A percentile compares a stretch with the other conserved stretches of the same genome.
Evolutionary conservation across 53 echinoderm and acorn worm species (phyloP).

Genomic region (Patiria pectinifera): DNA sequence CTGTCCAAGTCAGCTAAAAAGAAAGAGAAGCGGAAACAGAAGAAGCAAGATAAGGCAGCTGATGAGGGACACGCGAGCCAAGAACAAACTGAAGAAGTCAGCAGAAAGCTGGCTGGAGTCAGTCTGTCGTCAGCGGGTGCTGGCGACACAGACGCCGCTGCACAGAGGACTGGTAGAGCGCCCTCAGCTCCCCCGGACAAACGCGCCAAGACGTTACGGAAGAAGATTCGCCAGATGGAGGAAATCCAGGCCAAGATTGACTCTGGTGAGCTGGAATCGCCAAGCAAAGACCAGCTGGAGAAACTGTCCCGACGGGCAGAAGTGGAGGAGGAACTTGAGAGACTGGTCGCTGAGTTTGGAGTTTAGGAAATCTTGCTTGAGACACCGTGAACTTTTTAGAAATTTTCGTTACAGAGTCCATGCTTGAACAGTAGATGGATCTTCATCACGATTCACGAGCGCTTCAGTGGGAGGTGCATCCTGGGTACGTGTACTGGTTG

Average conservation of each 20-base stretch:
- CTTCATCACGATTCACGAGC: too few species aligned
- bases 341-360: constrained; percentile 58
- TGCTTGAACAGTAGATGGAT: too few species aligned
- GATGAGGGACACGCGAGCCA: neutral
- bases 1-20: constrained; percentile 96
- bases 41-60: constrained; percentile 73
- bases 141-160: constrained; percentile 2
- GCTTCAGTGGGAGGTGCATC: too few species aligned
- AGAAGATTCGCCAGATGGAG: constrained; percentile 94
- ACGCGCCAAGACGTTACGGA: constrained; percentile 85
- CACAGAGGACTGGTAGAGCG: neutral
- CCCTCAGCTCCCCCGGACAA: constrained; percentile 70
- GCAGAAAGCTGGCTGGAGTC: neutral
- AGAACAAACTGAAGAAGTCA: neutral
- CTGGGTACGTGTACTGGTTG: too few species aligned
- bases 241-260: constrained; percentile 88
- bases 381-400: too few species aligned
- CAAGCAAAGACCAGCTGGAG: constrained; percentile 80
- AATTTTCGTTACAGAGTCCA: too few species aligned
- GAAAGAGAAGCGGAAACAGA: constrained; percentile 93
- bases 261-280: constrained; percentile 73
- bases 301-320: constrained; percentile 75
- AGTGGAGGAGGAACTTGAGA: constrained; percentile 73
- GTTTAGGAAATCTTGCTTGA: constrained; percentile 20
- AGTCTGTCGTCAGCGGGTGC: neutral